Base-by-base conservation (phyloP, 2,113 vertebrate species). In the Nipponia nippon region DNA sequence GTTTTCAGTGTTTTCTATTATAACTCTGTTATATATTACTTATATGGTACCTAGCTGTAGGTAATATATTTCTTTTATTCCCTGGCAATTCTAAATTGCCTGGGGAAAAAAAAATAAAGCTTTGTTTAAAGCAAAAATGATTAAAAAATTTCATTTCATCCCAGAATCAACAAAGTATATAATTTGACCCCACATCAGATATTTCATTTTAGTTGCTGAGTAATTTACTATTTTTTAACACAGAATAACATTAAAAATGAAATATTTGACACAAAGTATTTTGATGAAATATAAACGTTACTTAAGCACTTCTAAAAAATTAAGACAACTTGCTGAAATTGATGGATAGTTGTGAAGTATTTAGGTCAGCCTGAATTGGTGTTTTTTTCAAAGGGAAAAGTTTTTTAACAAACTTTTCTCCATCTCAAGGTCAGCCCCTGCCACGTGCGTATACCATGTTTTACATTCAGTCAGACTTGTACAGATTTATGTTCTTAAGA, bases 21-120 rank as follows among this genome's bases (percentile, higher is more conserved):
- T 47, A 88, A 69, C 83, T 86, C 71, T 9, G 11, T 84, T 87
- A 61, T 92, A 83, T 92, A 49, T 96, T 93, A 70, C 85, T 76
- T 88, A 88, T 69, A 92, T 44, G 49, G 44, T 52, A 76, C 86
- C 75, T 77, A 40, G 34, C 62, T 69, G 23, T 9, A 5, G 34
- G 36, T 76, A 66, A 44, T 92, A 80, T 44, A 86, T 95, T 95
- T 93, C 25, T 80, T 90, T 95, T 90, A 86, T 86, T 92, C 62
- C 66, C 46, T 80, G 53, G 79, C 62, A 90, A 79, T 88, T 90
- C 18, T 1, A 38, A 96, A 61, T 65, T 90, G 71, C 40, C 21
- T 12, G 18, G 38, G 44, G 34, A 14, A 69, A 52, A 36, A 46
- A 34, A 86, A 52, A 21, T 11, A 47, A 30, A 65, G 5, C 32